A percentile compares a stretch with the other conserved stretches of the same genome.
Evolutionary conservation across 2,888 invertebrate genomes (phyloP).

Genomic region (Drosophila pegasa): DNA sequence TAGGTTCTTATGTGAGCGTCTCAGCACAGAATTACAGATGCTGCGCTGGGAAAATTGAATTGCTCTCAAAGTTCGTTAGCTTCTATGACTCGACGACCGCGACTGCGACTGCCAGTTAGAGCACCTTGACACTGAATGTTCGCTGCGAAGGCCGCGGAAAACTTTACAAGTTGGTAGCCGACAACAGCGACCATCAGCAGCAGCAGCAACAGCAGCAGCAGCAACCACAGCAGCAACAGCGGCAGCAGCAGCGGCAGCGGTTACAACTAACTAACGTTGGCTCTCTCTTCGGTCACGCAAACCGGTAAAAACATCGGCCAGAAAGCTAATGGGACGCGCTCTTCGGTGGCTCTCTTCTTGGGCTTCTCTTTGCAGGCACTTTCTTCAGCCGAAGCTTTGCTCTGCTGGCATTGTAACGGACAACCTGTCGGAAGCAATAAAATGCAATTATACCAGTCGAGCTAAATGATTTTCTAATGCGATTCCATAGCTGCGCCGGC

Average conservation of each 20-base stretch:
- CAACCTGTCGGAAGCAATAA: conserved; percentile 72
- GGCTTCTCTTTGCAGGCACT: conserved; percentile 58
- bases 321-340: conserved; percentile 59
- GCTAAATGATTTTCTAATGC: conserved; percentile 71
- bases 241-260: conserved; percentile 14
- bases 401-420: conserved; percentile 53
- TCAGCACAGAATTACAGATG: conserved; percentile 49
- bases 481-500: conserved; percentile 20
- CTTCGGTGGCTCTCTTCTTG: conserved; percentile 48
- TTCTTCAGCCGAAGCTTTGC: conserved; percentile 65
- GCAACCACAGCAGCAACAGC: conserved; percentile 11
- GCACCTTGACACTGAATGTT: conserved; percentile 79
- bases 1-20: conserved; percentile 75
- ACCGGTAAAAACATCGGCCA: conserved; percentile 67
- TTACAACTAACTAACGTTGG: conserved; percentile 58
- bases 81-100: conserved; percentile 60
- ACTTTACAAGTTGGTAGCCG: conserved; percentile 73
- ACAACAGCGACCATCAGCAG: conserved; percentile 27
- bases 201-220: conserved; percentile 7
- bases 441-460: conserved; percentile 63
- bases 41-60: conserved; percentile 61
- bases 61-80: conserved; percentile 73
- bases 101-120: conserved; percentile 77
- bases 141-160: conserved; percentile 75
- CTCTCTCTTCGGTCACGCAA: conserved; percentile 53